Evolutionary conservation across 2,888 invertebrate species (phyloP), one percentile per base, ranked within the genome.

Genomic region (Tholera decimalis): DNA sequence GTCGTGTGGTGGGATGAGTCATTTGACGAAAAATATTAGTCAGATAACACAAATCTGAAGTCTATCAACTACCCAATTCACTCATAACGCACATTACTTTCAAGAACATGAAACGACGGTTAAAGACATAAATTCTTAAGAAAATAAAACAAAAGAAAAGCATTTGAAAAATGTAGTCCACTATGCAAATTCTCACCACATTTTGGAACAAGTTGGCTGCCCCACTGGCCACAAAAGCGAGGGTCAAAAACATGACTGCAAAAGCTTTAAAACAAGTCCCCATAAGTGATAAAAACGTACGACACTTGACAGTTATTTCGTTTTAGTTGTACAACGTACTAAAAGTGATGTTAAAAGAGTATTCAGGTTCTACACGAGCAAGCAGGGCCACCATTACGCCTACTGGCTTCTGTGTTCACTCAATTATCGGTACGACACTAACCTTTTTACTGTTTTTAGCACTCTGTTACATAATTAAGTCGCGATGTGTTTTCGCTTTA

Each of bases 401-500:
- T 18, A 15, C 30, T 9, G 3, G 18, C 11, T 15, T 26, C n/a
- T 30, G 22, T 49, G 68, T 37, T 53, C 53, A 53, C 46, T 39
- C 62, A 73, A 80, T 79, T 77, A 80, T 74, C 78, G 50, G n/a
- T n/a, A 22, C 9, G 26, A 3, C 49, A 46, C 68, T 77, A 74
- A 80, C 57, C 41, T 50, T 51, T 22, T 33, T 58, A 46, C 33
- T 59, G 44, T 50, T 51, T 22, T 33, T 58, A 46, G 37, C 41
- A 53, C n/a, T 24, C 2, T 0, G 80, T 80, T 70, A 50, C 70
- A 56, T 62, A 63, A 65, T 28, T 47, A 53, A 41, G 33, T 56
- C 44, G 39, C 33, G 18, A 53, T 53, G 24, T 35, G 30, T 56
- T 56, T 67, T 56, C 37, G 39, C 53, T 50, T 26, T 47, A 20